Percentiles rank a stretch among this genome's conserved stretches.
Conservation (phyloP, 2,888 invertebrate species). For the Formica aserva region DNA sequence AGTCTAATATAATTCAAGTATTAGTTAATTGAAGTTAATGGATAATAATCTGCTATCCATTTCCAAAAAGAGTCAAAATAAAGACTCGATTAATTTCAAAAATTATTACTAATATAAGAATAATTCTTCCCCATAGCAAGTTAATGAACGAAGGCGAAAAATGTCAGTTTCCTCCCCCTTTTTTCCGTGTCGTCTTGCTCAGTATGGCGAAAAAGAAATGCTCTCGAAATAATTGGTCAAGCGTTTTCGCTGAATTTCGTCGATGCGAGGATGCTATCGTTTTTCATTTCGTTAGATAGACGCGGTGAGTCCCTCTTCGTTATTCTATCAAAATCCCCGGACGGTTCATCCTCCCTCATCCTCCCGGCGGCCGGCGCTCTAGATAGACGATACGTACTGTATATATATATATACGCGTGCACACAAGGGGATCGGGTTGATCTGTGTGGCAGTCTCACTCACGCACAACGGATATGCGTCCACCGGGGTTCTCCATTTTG, state of each 20-base stretch:
- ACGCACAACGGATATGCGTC: slow-evolving; percentile 72
- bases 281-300: slow-evolving; percentile 44
- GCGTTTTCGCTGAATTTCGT: slow-evolving; percentile 47
- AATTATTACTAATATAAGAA: slow-evolving; percentile 1
- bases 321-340: slow-evolving; percentile 55
- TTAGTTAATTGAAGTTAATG: neutral
- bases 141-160: neutral
- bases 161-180: neutral
- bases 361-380: slow-evolving; percentile 16
- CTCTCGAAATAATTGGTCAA: slow-evolving; percentile 47
- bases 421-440: slow-evolving; percentile 46
- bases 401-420: slow-evolving; percentile 1
- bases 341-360: slow-evolving; percentile 49
- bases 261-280: slow-evolving; percentile 44
- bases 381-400: slow-evolving; percentile 32
- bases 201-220: slow-evolving; percentile 20
- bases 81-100: neutral
- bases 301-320: slow-evolving; percentile 46
- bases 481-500: slow-evolving; percentile 68
- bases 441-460: slow-evolving; percentile 59
- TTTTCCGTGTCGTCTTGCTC: neutral
- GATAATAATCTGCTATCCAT: slow-evolving; percentile 16
- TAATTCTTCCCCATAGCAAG: neutral
- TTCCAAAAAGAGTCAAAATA: slow-evolving; percentile 15
- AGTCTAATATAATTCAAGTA: neutral